A percentile compares a stretch with the other conserved stretches of the same genome.
phyloP scores from a whole-genome alignment of 1,140 invertebrate genomes.

The Tetraneura akinire region DNA sequence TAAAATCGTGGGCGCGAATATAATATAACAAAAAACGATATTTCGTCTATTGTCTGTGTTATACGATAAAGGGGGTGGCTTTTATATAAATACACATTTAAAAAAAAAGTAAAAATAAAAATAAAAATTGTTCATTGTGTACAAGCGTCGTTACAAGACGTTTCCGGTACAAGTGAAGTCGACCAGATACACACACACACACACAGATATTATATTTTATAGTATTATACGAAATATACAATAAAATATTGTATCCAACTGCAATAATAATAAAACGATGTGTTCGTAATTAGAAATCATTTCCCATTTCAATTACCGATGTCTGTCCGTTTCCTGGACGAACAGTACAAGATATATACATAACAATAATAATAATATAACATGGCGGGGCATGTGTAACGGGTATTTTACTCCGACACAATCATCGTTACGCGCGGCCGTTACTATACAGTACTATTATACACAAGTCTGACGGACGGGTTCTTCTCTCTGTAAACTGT shows the following conservation, averaged over 20 bases:
- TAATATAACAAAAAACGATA: conserved; percentile 35
- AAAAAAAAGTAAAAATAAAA: conserved; percentile 5
- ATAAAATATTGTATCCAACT: conserved; percentile 38
- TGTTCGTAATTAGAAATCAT: conserved; percentile 51
- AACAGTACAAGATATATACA: not conserved
- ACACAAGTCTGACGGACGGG: conserved; percentile 3
- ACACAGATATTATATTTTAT: not conserved
- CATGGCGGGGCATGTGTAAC: too few relatives aligned
- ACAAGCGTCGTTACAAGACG: conserved; percentile 49
- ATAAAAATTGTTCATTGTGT: conserved; percentile 45
- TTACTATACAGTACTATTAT: not conserved
- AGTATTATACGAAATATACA: not conserved
- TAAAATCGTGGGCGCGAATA: conserved; percentile 45
- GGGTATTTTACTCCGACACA: too few relatives aligned
- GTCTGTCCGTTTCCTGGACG: conserved; percentile 48
- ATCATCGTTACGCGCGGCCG: not conserved
- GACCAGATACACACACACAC: conserved; percentile 37
- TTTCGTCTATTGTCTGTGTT: conserved; percentile 35
- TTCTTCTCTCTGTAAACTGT: conserved; percentile 22
- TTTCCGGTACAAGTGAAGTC: conserved; percentile 50
- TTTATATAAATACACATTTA: not conserved
- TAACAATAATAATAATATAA: not conserved
- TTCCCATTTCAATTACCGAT: conserved; percentile 52
- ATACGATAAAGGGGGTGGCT: conserved; percentile 7
- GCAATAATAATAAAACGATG: conserved; percentile 47